Evolutionary conservation across 2,888 invertebrate genomes (phyloP), one percentile per base, ranked within the genome.

Genomic region (Stramonita haemastoma): DNA sequence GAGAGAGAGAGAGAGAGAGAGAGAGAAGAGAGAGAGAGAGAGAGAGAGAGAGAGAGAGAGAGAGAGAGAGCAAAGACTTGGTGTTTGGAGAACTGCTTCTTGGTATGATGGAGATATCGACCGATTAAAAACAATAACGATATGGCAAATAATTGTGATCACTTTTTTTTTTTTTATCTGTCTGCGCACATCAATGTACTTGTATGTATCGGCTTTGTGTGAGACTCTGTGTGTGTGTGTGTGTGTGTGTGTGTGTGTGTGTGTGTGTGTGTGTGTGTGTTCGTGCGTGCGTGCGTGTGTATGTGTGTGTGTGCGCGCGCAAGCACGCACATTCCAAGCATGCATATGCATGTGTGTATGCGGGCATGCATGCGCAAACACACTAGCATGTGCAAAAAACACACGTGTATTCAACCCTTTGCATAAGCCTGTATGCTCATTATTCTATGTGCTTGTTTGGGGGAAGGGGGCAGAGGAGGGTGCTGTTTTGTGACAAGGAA

Each of bases 121-220:
- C 46, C 46, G 46, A 46, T 46, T 46, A 46, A 46, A 46, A 46
- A 46, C 46, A 46, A 46, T 8, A 46, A 46, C 46, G 46, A 46
- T 46, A n/a, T n/a, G n/a, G 46, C 2, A 46, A 46, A 46, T 46
- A 46, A 46, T 46, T 46, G 46, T 8, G 2, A 8, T 46, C 2
- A 46, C 46, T 46, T 46, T 46, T 46, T 46, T 46, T 46, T 46
- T 2, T 46, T 8, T 5, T 46, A 46, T 46, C 46, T 46, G 4
- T 46, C 46, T 46, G 46, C 2, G 46, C 46, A 5, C 8, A 46
- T 46, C 46, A 46, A 8, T 46, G 56, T 46, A 26, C 32, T 13
- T 84, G 26, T 84, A 34, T 84, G 84, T 34, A 32, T 77, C n/a
- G n/a, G n/a, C 32, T 84, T 29, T 84, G 36, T 36, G 84, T 84